These are phyloP conservation scores for Drosophila micromelanica DNA, from an alignment of 1,140 invertebrate genomes.

Conservation along the genomic window DNA sequence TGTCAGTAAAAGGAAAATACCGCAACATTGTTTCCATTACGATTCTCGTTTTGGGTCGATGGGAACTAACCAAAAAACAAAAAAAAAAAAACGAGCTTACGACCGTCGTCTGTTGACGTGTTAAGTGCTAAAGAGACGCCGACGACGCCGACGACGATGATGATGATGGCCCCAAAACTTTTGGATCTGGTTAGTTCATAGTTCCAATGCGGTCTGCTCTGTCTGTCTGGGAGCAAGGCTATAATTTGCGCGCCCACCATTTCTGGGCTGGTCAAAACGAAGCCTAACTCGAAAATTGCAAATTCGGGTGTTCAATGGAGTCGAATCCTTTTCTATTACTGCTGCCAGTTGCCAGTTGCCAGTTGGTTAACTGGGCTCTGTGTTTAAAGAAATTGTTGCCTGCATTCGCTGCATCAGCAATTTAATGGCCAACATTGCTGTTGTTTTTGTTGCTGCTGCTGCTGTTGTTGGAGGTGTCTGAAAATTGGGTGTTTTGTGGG, in stretches of 20 bases:
- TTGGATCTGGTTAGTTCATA: background rate
- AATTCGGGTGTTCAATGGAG: conserved; percentile 78
- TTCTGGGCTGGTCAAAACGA: conserved; percentile 55
- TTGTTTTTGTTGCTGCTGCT: conserved; percentile 13
- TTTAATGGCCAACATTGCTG: conserved; percentile 40
- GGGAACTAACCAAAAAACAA: conserved; percentile 46
- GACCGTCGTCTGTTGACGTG: conserved; percentile 68
- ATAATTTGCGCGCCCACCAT: conserved; percentile 59
- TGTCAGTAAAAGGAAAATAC: conserved; percentile 61
- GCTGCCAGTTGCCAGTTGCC: conserved; percentile 31
- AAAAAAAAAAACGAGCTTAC: conserved; percentile 25
- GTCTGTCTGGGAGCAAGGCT: conserved; percentile 23
- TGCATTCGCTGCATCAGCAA: conserved; percentile 65
- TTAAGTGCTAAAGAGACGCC: conserved; percentile 64
- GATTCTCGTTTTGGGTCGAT: conserved; percentile 44
- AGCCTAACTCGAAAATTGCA: conserved; percentile 80
- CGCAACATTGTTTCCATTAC: conserved; percentile 50
- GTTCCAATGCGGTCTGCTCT: background rate
- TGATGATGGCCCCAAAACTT: background rate
- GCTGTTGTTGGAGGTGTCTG: conserved; percentile 32
- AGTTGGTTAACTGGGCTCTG: conserved; percentile 44
- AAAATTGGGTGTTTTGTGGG: conserved; percentile 38
- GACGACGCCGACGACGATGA: background rate
- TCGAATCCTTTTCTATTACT: conserved; percentile 77
- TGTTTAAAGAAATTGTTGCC: conserved; percentile 79